Conservation (phyloP, 2,113 vertebrate species). For the Malaclemys terrapin region DNA sequence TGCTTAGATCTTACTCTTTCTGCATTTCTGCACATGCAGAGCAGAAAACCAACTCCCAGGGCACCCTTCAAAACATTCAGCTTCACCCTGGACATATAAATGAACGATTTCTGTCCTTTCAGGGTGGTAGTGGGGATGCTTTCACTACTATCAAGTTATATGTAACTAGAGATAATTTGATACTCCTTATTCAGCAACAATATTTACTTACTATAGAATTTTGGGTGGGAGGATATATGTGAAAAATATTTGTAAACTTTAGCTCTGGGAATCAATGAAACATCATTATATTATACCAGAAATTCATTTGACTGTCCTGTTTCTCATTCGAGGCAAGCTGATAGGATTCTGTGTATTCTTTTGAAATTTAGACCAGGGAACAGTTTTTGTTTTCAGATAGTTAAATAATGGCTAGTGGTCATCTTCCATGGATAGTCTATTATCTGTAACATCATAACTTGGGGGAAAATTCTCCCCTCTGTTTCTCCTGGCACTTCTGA, state of each 20-base stretch:
- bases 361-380: neutral
- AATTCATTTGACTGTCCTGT: neutral
- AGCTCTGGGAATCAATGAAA: neutral
- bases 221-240: neutral
- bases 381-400: neutral
- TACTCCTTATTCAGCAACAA: neutral
- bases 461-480: neutral
- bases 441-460: neutral
- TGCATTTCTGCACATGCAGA: neutral
- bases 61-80: neutral
- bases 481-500: neutral
- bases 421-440: neutral
- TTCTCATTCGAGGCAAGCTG: neutral
- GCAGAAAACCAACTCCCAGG: neutral
- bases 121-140: neutral
- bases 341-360: neutral
- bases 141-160: neutral
- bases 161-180: neutral
- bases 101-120: neutral
- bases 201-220: neutral
- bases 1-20: conserved; percentile 19
- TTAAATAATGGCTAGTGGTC: neutral
- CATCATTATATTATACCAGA: fast-evolving
- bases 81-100: neutral
- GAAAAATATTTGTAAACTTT: neutral